phyloP scores from a whole-genome alignment of 1,140 invertebrate species.

The Drosophila bipectinata region DNA sequence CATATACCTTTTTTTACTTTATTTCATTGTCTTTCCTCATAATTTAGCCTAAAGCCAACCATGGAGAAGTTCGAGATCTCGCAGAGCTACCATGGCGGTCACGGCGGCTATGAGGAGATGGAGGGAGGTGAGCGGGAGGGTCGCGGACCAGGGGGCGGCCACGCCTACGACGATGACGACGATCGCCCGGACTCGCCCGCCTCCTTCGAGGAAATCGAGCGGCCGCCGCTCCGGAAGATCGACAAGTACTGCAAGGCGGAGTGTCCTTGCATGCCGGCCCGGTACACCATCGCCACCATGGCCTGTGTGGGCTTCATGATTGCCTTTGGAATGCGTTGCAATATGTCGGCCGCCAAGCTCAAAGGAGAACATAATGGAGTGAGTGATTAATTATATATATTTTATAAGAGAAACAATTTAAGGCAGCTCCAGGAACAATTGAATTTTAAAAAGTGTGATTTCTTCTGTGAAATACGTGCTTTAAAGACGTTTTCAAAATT shows the following conservation, averaged over 20 bases:
- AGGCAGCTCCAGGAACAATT: too few relatives aligned
- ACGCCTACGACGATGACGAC: slow-evolving; percentile 84
- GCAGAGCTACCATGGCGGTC: slow-evolving; percentile 83
- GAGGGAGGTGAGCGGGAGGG: slow-evolving; percentile 85
- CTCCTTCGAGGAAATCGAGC: slow-evolving; percentile 88
- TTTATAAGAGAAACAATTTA: too few relatives aligned
- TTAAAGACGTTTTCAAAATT: too few relatives aligned
- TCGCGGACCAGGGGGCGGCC: slow-evolving; percentile 84
- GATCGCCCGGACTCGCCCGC: slow-evolving; percentile 88
- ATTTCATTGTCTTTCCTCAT: background rate
- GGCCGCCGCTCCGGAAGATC: slow-evolving; percentile 93
- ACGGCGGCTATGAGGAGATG: slow-evolving; percentile 85
- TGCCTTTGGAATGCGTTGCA: slow-evolving; percentile 97
- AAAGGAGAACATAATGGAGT: slow-evolving; percentile 86
- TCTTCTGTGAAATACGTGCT: too few relatives aligned
- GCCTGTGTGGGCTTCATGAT: slow-evolving; percentile 96
- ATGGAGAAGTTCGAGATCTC: slow-evolving; percentile 87
- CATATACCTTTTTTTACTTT: too few relatives aligned
- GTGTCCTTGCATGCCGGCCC: slow-evolving; percentile 93
- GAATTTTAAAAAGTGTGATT: too few relatives aligned
- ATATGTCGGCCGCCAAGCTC: slow-evolving; percentile 98
- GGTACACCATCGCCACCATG: slow-evolving; percentile 94
- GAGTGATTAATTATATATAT: slow-evolving; percentile 26
- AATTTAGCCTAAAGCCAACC: slow-evolving; percentile 73
- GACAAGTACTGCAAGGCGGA: slow-evolving; percentile 95